Evolutionary conservation across 2,888 invertebrate genomes (phyloP).

Genomic region (Cybosia mesomella): DNA sequence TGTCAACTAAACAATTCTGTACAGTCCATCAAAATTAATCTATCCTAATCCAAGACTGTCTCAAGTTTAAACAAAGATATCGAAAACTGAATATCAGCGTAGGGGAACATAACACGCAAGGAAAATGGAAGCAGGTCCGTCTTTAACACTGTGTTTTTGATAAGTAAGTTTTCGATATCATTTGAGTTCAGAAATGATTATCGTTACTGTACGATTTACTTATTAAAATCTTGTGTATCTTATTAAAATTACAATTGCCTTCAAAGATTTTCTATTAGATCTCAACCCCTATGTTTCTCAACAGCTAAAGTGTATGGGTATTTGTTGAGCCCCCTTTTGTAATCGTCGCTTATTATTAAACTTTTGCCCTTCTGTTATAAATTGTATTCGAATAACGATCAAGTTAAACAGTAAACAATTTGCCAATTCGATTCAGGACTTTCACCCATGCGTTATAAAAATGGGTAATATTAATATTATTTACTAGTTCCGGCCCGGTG

Average conservation of each 20-base stretch:
- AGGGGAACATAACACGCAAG: constrained; percentile 46
- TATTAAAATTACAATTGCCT: neutral
- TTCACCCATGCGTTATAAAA: constrained; percentile 16
- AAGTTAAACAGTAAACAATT: constrained; percentile 69
- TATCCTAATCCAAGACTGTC: constrained; percentile 81
- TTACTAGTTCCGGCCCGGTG: neutral
- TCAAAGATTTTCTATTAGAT: constrained; percentile 22
- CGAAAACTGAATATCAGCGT: constrained; percentile 78
- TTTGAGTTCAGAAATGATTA: neutral
- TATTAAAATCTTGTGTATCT: neutral
- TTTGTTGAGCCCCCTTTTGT: constrained; percentile 65
- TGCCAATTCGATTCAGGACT: constrained; percentile 60
- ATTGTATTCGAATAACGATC: constrained; percentile 65
- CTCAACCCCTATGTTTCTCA: constrained; percentile 50
- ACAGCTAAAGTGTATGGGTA: constrained; percentile 47
- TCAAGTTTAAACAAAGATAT: constrained; percentile 84
- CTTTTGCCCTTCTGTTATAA: constrained; percentile 65
- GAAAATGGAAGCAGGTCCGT: constrained; percentile 18
- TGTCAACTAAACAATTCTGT: constrained; percentile 83
- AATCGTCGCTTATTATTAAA: constrained; percentile 79
- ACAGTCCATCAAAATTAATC: constrained; percentile 86
- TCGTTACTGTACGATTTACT: neutral
- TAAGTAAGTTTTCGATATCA: neutral
- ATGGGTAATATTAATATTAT: neutral
- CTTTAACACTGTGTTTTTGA: neutral